Base-by-base conservation (phyloP, 1,140 invertebrate species). In the Trinorchestia longiramus region DNA sequence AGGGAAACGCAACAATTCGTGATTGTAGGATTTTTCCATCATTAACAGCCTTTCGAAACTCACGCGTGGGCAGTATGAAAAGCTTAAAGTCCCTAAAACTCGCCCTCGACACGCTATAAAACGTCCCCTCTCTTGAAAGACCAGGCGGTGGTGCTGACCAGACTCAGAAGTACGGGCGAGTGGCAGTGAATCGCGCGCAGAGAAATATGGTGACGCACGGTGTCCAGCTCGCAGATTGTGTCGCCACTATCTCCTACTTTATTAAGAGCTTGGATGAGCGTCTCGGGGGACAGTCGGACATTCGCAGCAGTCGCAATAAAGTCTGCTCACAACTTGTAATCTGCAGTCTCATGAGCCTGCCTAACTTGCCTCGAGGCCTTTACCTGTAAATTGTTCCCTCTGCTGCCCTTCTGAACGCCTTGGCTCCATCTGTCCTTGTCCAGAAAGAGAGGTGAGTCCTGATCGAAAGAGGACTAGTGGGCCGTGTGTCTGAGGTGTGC, bases 191-290 rank as follows among this genome's bases (percentile, higher is more conserved):
- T 94, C 44, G 43, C 44, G 44, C 41, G 28, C 17, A 6, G 92
- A 94, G 92, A 94, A 94, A 94, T 94, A 94, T 94, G 43, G 92
- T 47, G 92, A 94, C 92, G 44, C 36, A 19, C 43, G 92, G 11
- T 94, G 92, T 94, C 92, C 92, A 19, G 92, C 44, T 6, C 92
- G 23, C 92, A 94, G 92, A 94, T 94, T 94, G 92, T 94, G 92
- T 94, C 92, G 92, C 43, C 92, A 94, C 92, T 94, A 47, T 94
- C 92, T 94, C 92, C 92, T 47, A 94, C 92, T 94, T 94, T 94
- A 94, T 94, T 94, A 94, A 94, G 92, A 94, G 92, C 3, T 43
- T 45, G 11, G 92, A 94, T 94, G 92, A 94, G 92, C 44, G 92
- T 94, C 92, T 43, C 92, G 44, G 40, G 92, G 44, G 92, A 45